Conservation (phyloP, 2,888 invertebrate genomes). For the Pharmacophagus antenor region DNA sequence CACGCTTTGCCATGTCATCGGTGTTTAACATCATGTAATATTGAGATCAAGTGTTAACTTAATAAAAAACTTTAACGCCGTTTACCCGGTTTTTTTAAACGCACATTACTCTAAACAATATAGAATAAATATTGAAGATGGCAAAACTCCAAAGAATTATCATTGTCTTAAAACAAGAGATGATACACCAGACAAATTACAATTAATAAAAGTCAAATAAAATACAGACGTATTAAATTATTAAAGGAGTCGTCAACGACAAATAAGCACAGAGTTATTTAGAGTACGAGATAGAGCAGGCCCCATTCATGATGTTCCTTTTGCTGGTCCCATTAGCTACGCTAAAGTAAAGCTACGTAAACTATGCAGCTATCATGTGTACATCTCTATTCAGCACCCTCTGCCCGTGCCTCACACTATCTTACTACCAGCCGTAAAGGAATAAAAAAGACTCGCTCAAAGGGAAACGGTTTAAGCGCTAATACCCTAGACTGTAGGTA, state of each 20-base stretch:
- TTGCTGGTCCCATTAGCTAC: constrained; percentile 70
- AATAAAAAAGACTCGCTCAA: constrained; percentile 60
- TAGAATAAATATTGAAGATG: too few relatives aligned
- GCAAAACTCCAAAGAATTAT: too few relatives aligned
- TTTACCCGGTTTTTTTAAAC: too few relatives aligned
- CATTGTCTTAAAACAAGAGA: too few relatives aligned
- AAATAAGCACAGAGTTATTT: constrained; percentile 51
- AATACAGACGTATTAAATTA: background rate
- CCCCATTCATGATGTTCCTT: constrained; percentile 56
- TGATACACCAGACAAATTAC: background rate
- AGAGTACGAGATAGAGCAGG: constrained; percentile 59
- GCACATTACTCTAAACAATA: too few relatives aligned
- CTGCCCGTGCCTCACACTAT: constrained; percentile 60
- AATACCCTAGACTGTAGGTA: constrained; percentile 58
- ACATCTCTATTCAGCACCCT: constrained; percentile 69
- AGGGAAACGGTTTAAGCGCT: constrained; percentile 45
- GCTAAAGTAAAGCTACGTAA: constrained; percentile 66
- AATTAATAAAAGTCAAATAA: background rate
- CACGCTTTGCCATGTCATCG: too few relatives aligned
- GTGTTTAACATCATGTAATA: too few relatives aligned
- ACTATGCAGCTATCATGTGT: constrained; percentile 76
- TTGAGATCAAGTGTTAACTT: too few relatives aligned
- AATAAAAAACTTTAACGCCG: too few relatives aligned
- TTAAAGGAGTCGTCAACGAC: constrained; percentile 35
- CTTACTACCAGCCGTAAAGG: constrained; percentile 56